Percentiles rank a stretch among this genome's conserved stretches.
Evolutionary conservation across 2,797 vertebrate genomes (phyloP).

Genomic region (Clarias pachynema): DNA sequence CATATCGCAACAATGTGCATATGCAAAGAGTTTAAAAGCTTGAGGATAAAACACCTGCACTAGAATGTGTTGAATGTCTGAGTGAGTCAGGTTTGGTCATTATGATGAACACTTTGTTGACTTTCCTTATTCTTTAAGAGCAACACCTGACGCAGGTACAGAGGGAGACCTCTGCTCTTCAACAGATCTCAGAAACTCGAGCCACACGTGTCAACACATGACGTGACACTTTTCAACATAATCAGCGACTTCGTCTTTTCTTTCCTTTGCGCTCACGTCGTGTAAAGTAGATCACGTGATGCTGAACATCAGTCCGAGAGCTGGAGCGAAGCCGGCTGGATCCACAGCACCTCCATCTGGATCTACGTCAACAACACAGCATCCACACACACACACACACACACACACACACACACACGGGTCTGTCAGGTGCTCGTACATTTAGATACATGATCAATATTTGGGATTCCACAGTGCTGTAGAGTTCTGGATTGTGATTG

Average conservation of each 20-base stretch:
- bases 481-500: background rate
- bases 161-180: too few relatives aligned
- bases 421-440: background rate
- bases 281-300: slow-evolving; percentile 15
- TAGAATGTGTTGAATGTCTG: too few relatives aligned
- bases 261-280: background rate
- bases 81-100: too few relatives aligned
- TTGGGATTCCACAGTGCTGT: background rate
- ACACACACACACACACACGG: background rate
- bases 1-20: background rate
- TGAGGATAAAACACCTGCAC: too few relatives aligned
- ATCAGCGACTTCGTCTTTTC: background rate
- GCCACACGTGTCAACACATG: background rate
- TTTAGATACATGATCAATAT: background rate
- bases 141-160: too few relatives aligned
- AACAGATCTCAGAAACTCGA: too few relatives aligned
- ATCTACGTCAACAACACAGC: background rate
- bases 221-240: slow-evolving; percentile 3
- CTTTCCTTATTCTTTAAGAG: too few relatives aligned
- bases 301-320: background rate
- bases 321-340: slow-evolving; percentile 31
- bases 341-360: slow-evolving; percentile 40
- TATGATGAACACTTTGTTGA: too few relatives aligned
- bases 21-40: background rate
- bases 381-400: background rate